A percentile compares a stretch with the other conserved stretches of the same genome.
Conservation (phyloP, 1,140 invertebrate genomes). For the Tribolium castaneum region DNA sequence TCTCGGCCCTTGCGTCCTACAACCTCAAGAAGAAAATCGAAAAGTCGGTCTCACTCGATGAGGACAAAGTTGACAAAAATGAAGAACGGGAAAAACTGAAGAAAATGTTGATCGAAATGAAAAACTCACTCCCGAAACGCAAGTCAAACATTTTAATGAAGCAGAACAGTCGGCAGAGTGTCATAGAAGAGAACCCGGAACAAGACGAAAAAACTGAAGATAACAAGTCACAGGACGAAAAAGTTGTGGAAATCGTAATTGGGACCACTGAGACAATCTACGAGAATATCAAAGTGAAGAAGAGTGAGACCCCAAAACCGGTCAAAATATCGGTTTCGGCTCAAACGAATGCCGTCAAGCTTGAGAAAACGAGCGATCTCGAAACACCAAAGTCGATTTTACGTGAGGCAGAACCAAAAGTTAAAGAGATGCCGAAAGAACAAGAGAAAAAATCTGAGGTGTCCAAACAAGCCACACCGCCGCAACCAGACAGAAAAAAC, state of each 20-base stretch:
- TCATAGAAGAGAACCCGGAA: slow-evolving; percentile 57
- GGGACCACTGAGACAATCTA: slow-evolving; percentile 58
- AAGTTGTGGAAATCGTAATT: slow-evolving; percentile 55
- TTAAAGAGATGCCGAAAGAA: not conserved
- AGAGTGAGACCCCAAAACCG: slow-evolving; percentile 55
- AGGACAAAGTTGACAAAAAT: slow-evolving; percentile 53
- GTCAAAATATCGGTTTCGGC: slow-evolving; percentile 58
- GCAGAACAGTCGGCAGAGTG: slow-evolving; percentile 54
- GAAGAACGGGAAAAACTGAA: slow-evolving; percentile 69
- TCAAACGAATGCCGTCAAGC: slow-evolving; percentile 55
- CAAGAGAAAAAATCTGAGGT: too few relatives aligned
- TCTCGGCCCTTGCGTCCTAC: slow-evolving; percentile 54
- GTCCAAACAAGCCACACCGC: too few relatives aligned
- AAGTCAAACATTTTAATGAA: slow-evolving; percentile 53
- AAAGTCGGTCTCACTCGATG: slow-evolving; percentile 36
- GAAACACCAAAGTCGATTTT: slow-evolving; percentile 23
- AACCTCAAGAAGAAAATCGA: slow-evolving; percentile 49
- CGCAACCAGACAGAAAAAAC: not conserved
- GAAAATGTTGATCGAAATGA: slow-evolving; percentile 75
- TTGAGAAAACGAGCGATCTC: slow-evolving; percentile 36
- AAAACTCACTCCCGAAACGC: slow-evolving; percentile 72
- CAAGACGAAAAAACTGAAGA: slow-evolving; percentile 18
- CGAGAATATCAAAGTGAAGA: slow-evolving; percentile 61
- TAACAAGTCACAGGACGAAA: slow-evolving; percentile 55
- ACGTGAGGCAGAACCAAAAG: not conserved